Conservation (phyloP, 2,113 vertebrate species). For the Lophochroa leadbeateri region DNA sequence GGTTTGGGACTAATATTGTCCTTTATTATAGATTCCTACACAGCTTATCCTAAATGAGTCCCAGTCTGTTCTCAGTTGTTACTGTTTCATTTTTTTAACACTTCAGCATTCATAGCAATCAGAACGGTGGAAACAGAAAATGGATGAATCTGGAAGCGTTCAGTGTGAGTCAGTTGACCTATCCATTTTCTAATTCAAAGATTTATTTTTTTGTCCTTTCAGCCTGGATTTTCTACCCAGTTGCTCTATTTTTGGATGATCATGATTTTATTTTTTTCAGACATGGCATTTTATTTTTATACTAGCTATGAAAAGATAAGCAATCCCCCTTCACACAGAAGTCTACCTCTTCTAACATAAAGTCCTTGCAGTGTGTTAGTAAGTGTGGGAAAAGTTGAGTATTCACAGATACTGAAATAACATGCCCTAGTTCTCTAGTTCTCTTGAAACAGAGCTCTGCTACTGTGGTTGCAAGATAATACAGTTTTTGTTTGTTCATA, state of each 20-base stretch:
- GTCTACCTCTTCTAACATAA: neutral
- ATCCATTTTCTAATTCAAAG: neutral
- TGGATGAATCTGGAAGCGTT: rapidly evolving
- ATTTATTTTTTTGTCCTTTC: neutral
- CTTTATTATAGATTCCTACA: neutral
- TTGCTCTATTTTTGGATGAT: neutral
- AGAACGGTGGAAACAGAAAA: neutral
- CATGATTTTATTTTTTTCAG: neutral
- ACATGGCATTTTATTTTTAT: neutral
- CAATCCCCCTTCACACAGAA: neutral
- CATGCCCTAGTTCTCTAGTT: neutral
- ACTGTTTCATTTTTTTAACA: neutral
- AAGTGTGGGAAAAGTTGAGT: neutral
- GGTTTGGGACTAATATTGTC: neutral
- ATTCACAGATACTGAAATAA: neutral
- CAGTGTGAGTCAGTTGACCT: neutral
- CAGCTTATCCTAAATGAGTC: neutral
- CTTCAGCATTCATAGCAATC: neutral
- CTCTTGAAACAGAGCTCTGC: neutral
- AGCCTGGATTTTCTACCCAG: neutral
- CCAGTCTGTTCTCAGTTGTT: neutral
- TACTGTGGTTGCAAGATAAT: neutral
- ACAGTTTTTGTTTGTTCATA: rapidly evolving
- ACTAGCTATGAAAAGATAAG: neutral
- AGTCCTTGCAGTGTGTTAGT: neutral